Conservation (phyloP, 2,113 vertebrate genomes). For the Elanoides forficatus region DNA sequence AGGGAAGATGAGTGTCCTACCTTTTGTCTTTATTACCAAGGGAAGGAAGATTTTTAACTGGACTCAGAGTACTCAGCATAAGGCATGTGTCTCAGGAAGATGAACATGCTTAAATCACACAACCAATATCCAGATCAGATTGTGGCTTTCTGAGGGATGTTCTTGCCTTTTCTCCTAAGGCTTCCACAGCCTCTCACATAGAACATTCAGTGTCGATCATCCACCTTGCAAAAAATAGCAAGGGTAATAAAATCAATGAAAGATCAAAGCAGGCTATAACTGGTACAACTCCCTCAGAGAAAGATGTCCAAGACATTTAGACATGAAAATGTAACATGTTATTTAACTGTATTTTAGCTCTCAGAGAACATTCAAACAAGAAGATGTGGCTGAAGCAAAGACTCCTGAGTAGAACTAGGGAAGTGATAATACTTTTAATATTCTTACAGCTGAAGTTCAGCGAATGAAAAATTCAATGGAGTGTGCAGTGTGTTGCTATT, state of each 20-base stretch:
- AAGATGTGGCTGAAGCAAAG: background rate
- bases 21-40: background rate
- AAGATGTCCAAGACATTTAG: background rate
- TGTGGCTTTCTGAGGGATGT: background rate
- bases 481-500: background rate
- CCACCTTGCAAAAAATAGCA: background rate
- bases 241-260: background rate
- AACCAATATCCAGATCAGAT: background rate
- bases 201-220: background rate
- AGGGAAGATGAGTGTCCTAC: background rate
- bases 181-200: background rate
- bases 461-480: background rate
- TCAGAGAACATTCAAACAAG: background rate
- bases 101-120: rapidly evolving
- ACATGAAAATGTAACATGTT: background rate
- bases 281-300: background rate
- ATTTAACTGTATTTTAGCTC: background rate
- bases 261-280: background rate
- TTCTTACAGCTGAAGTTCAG: background rate
- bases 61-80: background rate
- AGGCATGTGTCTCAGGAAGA: background rate
- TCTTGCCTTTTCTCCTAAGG: background rate
- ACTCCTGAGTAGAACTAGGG: background rate
- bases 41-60: background rate
- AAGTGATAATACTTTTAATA: background rate